These are phyloP conservation scores for Maniola jurtina DNA, from an alignment of 1,140 invertebrate species.

Conservation along the genomic window DNA sequence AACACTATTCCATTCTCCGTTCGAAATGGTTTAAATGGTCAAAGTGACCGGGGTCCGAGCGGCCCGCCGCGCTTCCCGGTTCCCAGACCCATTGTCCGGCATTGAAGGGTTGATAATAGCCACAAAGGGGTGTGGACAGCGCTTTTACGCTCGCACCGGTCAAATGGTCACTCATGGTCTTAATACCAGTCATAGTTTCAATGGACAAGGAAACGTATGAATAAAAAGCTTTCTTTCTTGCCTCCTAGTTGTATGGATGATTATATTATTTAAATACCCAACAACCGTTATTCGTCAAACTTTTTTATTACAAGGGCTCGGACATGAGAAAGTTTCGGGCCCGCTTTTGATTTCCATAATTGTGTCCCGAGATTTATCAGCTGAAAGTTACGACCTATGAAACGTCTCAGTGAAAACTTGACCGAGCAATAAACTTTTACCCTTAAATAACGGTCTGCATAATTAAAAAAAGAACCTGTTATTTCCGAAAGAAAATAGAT, in stretches of 20 bases:
- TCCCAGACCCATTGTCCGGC: slow-evolving; percentile 64
- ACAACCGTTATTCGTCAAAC: slow-evolving; percentile 69
- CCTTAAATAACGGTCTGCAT: neutral
- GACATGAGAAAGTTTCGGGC: slow-evolving; percentile 63
- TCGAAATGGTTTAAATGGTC: slow-evolving; percentile 47
- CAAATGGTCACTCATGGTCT: slow-evolving; percentile 70
- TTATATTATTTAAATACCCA: slow-evolving; percentile 71
- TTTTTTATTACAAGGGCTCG: slow-evolving; percentile 54
- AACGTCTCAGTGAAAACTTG: neutral
- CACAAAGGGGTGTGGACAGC: slow-evolving; percentile 75
- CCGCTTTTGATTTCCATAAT: slow-evolving; percentile 24
- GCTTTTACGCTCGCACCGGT: slow-evolving; percentile 55
- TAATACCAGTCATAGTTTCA: slow-evolving; percentile 64
- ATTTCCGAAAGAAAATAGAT: slow-evolving; percentile 11
- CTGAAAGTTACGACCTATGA: slow-evolving; percentile 15
- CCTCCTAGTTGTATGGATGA: slow-evolving; percentile 53
- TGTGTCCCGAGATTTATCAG: slow-evolving; percentile 1
- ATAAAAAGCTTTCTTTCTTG: slow-evolving; percentile 66
- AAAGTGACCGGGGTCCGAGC: slow-evolving; percentile 42
- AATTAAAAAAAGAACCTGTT: neutral
- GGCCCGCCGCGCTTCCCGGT: slow-evolving; percentile 63
- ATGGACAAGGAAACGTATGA: slow-evolving; percentile 70
- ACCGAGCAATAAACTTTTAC: neutral
- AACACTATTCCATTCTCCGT: slow-evolving; percentile 49
- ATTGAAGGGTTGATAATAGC: slow-evolving; percentile 66